phyloP scores from a whole-genome alignment of 2,113 vertebrate species.

The Spheniscus mendiculus region DNA sequence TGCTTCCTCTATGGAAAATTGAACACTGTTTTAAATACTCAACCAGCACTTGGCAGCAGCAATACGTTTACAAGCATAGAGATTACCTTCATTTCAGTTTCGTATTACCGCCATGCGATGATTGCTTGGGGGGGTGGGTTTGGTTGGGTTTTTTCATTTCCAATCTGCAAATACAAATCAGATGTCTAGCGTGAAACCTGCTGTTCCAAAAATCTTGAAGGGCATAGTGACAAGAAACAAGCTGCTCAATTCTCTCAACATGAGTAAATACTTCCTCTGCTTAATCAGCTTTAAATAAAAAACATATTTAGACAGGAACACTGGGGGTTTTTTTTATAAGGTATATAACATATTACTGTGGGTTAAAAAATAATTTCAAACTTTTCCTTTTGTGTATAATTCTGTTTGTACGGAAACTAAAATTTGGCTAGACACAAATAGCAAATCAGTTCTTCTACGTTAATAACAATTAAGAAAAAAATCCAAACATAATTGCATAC shows the following conservation, averaged over 20 bases:
- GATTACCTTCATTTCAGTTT: background rate
- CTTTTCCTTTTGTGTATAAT: background rate
- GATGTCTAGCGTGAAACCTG: background rate
- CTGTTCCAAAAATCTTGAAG: background rate
- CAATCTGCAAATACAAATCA: background rate
- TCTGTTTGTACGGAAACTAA: too few relatives aligned
- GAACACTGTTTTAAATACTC: background rate
- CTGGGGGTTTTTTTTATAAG: background rate
- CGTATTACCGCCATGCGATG: accelerated
- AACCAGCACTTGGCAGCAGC: background rate
- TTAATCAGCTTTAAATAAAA: background rate
- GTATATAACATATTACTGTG: background rate
- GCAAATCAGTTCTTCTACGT: background rate
- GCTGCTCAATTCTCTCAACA: background rate
- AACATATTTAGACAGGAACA: background rate
- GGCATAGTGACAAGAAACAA: background rate
- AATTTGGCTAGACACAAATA: background rate
- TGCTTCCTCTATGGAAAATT: background rate
- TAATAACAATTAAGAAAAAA: background rate
- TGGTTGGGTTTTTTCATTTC: background rate
- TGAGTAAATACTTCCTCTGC: background rate
- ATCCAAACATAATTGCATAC: background rate
- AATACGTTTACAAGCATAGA: background rate
- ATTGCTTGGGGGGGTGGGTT: background rate
- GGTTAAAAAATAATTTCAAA: background rate